Evolutionary conservation across 2,888 invertebrate genomes (phyloP).

Genomic region (Listrodromus nycthemerus): DNA sequence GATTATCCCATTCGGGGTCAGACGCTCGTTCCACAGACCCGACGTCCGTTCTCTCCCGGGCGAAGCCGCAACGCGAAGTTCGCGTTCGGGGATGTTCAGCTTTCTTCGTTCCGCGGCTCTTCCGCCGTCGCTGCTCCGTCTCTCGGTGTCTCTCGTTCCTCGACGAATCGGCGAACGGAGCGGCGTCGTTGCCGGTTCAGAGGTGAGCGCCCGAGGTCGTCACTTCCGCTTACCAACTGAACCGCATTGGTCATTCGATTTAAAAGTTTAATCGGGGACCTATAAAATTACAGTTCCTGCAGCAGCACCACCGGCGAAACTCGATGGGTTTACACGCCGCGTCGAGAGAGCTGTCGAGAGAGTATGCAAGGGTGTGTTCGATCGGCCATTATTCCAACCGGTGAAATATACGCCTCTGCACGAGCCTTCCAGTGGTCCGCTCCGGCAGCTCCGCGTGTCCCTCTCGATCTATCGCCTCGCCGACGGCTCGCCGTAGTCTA

Average conservation of each 20-base stretch:
- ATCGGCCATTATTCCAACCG: slow-evolving; percentile 75
- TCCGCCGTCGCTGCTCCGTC: background rate
- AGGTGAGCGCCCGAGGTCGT: slow-evolving; percentile 84
- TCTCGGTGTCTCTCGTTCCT: background rate
- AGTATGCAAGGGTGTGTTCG: slow-evolving; percentile 78
- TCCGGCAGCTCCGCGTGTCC: slow-evolving; percentile 12
- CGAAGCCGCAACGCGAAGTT: background rate
- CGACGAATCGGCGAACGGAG: slow-evolving; percentile 69
- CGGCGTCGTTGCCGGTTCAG: slow-evolving; percentile 84
- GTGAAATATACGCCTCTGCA: slow-evolving; percentile 76
- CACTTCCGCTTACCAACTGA: slow-evolving; percentile 83
- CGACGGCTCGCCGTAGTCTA: slow-evolving; percentile 16
- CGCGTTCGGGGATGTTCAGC: slow-evolving; percentile 7
- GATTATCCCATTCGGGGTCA: slow-evolving; percentile 8
- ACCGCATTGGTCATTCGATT: slow-evolving; percentile 82
- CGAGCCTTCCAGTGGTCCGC: slow-evolving; percentile 56
- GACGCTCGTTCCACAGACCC: background rate
- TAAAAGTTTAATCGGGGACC: slow-evolving; percentile 84
- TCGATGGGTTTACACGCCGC: slow-evolving; percentile 16
- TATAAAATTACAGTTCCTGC: slow-evolving; percentile 80
- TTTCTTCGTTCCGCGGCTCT: slow-evolving; percentile 40
- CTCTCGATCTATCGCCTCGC: slow-evolving; percentile 21
- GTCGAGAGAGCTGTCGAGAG: slow-evolving; percentile 51
- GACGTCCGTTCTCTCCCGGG: background rate
- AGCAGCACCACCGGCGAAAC: slow-evolving; percentile 42